Conservation (phyloP, 1,140 invertebrate genomes). For the Drosophila athabasca region DNA sequence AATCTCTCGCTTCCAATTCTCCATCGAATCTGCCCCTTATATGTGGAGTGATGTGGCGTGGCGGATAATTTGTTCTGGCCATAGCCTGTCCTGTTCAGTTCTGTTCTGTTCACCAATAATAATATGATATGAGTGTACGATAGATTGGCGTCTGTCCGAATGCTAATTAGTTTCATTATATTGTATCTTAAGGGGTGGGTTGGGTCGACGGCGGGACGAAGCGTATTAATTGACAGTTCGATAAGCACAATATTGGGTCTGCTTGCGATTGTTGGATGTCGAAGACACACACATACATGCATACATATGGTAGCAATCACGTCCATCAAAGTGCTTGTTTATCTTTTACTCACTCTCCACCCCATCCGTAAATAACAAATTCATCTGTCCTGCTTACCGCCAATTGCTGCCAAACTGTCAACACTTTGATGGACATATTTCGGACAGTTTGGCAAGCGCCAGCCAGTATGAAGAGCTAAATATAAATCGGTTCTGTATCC, state of each 20-base stretch:
- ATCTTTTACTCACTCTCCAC: constrained; percentile 13
- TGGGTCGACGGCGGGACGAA: constrained; percentile 8
- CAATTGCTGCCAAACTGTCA: constrained; percentile 53
- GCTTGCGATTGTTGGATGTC: background rate
- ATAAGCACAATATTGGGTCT: constrained; percentile 54
- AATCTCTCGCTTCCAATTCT: constrained; percentile 35
- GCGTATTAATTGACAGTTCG: constrained; percentile 61
- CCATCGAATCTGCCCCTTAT: constrained; percentile 32
- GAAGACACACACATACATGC: background rate
- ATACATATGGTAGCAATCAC: constrained; percentile 52
- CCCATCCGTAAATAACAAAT: constrained; percentile 4
- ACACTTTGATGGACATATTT: constrained; percentile 53
- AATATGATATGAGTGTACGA: too few species aligned
- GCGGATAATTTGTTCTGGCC: constrained; percentile 60
- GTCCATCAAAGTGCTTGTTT: constrained; percentile 36
- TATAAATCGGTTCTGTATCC: constrained; percentile 31
- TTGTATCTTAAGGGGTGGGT: constrained; percentile 25
- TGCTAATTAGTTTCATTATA: constrained; percentile 72
- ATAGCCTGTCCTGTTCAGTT: constrained; percentile 21
- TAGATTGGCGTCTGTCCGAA: constrained; percentile 54
- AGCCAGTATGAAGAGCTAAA: constrained; percentile 42
- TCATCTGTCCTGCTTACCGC: constrained; percentile 22
- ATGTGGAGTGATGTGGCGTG: constrained; percentile 50
- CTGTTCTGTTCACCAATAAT: constrained; percentile 9
- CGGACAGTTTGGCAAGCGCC: constrained; percentile 52